Evolutionary conservation across 2,113 vertebrate species (phyloP), one percentile per base, ranked within the genome.

Genomic region (Oenanthe melanoleuca): DNA sequence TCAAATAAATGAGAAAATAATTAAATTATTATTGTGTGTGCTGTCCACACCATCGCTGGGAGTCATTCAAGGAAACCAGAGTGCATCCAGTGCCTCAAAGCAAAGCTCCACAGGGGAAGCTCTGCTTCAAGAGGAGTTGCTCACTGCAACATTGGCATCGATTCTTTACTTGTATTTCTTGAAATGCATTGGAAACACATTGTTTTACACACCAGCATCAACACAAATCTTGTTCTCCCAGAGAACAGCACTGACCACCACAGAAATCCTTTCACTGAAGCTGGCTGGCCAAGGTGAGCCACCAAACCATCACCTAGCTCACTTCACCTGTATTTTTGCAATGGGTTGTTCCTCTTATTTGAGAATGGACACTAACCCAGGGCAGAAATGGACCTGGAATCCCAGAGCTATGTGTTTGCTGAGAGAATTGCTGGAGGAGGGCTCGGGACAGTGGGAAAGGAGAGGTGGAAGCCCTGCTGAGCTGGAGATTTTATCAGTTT

Each of bases 391-490:
- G 1, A 72, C 15, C 65, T 44, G 73, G 52, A 80, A 67, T 31
- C 31, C 65, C 9, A 71, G 19, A 77, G 44, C 47, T 55, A 59
- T 1, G 20, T 2, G 6, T 34, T 49, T n/a, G 97, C 97, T 97
- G 94, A 91, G 96, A 94, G 90, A 97, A 96, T 89, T 97, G 96
- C 97, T 85, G 94, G 95, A 97, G 97, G 95, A 97, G 96, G 88
- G 63, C 78, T 94, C 86, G 97, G 98, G 96, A 93, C 88, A 74
- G 59, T 6, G 77, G 75, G 95, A 50, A 78, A 90, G 88, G 93
- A 95, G 91, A 95, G 94, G 52, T 92, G 92, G 96, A 93, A 44
- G 8, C 5, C 52, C 57, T 23, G 42, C 64, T 6, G 34, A 33
- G 75, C 33, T 64, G 34, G 14, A 63, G 59, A 24, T 69, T 15